Percentiles rank a stretch among this genome's conserved stretches.
phyloP scores from a whole-genome alignment of 2,888 invertebrate species.

The Nudaria mundana region DNA sequence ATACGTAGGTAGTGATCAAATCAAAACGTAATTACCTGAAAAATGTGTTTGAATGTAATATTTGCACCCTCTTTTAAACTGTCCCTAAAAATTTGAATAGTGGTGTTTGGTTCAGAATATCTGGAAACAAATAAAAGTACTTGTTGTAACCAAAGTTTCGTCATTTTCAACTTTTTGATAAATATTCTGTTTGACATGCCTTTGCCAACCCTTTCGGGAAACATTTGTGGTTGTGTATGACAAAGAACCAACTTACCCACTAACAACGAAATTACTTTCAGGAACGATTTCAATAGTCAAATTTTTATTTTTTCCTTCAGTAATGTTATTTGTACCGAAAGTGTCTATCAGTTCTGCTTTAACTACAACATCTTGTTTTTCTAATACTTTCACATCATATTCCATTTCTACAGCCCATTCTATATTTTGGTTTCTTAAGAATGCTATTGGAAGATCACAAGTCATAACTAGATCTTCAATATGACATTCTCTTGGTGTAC shows the following conservation, averaged over 20 bases:
- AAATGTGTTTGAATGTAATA: slow-evolving; percentile 56
- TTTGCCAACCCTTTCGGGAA: no score
- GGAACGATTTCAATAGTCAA: slow-evolving; percentile 43
- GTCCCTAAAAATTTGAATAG: slow-evolving; percentile 53
- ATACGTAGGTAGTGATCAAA: no score
- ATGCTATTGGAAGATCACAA: slow-evolving; percentile 56
- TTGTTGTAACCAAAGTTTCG: no score
- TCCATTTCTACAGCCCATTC: slow-evolving; percentile 63
- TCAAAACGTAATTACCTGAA: slow-evolving; percentile 51
- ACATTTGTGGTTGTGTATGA: no score
- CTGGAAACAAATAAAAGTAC: slow-evolving; percentile 41
- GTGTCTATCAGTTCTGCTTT: slow-evolving; percentile 48
- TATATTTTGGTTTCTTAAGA: slow-evolving; percentile 45
- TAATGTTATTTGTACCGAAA: slow-evolving; percentile 44
- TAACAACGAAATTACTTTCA: slow-evolving; percentile 45
- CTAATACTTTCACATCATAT: slow-evolving; percentile 39
- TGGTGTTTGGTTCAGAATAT: slow-evolving; percentile 51
- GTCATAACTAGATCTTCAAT: slow-evolving; percentile 47
- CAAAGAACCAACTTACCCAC: no score
- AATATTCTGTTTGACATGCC: no score
- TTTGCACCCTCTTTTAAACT: slow-evolving; percentile 42
- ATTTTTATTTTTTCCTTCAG: slow-evolving; percentile 34
- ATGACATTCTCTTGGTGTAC: slow-evolving; percentile 57
- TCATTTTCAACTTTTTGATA: no score
- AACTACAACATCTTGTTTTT: slow-evolving; percentile 38